phyloP scores from a whole-genome alignment of 1,140 invertebrate genomes.

The Heterodera schachtii region DNA sequence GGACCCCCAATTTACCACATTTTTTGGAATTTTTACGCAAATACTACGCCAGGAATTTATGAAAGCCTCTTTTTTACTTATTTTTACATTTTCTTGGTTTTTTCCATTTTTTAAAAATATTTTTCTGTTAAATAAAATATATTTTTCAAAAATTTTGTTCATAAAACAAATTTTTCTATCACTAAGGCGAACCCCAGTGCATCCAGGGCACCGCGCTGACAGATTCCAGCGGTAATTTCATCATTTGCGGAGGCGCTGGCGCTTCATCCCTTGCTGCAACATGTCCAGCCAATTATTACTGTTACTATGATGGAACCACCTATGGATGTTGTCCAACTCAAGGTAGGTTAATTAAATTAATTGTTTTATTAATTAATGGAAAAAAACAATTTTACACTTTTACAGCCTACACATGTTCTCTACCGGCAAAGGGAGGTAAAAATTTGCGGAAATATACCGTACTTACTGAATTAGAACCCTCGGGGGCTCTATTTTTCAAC shows the following conservation, averaged over 20 bases:
- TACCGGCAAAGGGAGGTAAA: constrained; percentile 60
- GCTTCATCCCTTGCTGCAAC: constrained; percentile 56
- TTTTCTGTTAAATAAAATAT: too few species aligned
- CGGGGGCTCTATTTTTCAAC: too few species aligned
- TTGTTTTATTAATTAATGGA: too few species aligned
- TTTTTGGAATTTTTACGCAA: too few species aligned
- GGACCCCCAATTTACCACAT: too few species aligned
- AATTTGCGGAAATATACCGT: background rate
- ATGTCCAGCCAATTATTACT: constrained; percentile 65
- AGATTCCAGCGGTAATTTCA: constrained; percentile 65
- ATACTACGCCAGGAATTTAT: too few species aligned
- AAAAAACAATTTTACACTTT: constrained; percentile 17
- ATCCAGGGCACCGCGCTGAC: constrained; percentile 64
- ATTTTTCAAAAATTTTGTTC: constrained; percentile 34
- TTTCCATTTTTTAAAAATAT: too few species aligned
- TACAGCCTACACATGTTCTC: constrained; percentile 64
- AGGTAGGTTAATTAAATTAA: too few species aligned
- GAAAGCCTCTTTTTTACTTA: too few species aligned
- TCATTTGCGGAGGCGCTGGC: constrained; percentile 60
- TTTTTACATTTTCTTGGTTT: too few species aligned
- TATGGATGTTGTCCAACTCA: constrained; percentile 65
- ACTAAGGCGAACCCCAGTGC: constrained; percentile 55
- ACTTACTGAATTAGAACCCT: too few species aligned
- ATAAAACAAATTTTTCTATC: too few species aligned
- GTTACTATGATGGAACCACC: constrained; percentile 65